Evolutionary conservation across 2,888 invertebrate species (phyloP).

Genomic region (Podabrus alpinus): DNA sequence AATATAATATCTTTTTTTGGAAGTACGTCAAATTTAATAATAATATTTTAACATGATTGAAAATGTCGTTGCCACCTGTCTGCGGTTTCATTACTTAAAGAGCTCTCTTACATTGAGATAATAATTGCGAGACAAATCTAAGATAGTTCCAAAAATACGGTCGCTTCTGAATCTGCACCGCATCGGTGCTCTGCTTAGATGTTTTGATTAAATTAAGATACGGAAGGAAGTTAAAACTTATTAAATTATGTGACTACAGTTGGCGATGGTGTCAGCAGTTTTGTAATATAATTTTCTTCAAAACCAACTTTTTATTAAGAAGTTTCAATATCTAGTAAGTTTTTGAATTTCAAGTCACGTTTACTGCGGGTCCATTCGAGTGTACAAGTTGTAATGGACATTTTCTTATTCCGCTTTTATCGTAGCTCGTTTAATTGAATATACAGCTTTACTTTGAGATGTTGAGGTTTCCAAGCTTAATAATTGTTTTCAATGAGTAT

Average conservation of each 20-base stretch:
- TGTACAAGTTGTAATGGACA: not conserved
- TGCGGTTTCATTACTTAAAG: not conserved
- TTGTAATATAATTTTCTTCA: conserved; percentile 6
- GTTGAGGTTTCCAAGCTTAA: not conserved
- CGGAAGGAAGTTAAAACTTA: conserved; percentile 2
- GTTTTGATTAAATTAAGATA: not conserved
- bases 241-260: conserved; percentile 3
- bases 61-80: not conserved
- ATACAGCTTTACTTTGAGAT: not conserved
- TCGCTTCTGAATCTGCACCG: too few relatives aligned
- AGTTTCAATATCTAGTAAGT: conserved; percentile 3
- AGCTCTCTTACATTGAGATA: not conserved
- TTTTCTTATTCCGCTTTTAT: not conserved
- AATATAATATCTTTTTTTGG: not conserved
- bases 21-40: not conserved
- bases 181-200: not conserved
- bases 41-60: not conserved
- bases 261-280: conserved; percentile 5
- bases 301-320: conserved; percentile 6
- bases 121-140: too few relatives aligned
- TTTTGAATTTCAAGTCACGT: conserved; percentile 6
- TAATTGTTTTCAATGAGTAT: not conserved
- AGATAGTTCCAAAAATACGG: too few relatives aligned
- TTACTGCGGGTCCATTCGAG: not conserved
- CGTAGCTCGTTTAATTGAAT: not conserved